Base-by-base conservation (phyloP, 2,797 vertebrate species). In the Pseudochromis fuscus region DNA sequence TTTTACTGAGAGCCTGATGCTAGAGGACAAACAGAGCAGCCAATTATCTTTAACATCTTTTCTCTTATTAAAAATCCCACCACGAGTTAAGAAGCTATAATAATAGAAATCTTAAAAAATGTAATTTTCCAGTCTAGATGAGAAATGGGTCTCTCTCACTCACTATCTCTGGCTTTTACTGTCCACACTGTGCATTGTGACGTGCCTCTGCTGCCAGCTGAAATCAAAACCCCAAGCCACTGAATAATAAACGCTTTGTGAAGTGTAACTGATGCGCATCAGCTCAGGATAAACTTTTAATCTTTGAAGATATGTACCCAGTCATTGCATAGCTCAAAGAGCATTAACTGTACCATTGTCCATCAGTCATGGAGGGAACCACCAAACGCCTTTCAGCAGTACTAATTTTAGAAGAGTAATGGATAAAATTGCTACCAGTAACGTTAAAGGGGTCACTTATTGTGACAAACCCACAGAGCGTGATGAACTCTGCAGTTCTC, bases 241-340 rank as follows among this genome's bases (percentile, higher is more conserved):
- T 79, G 72, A 83, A 87, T 83, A 85, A 90, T 84, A 91, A 83
- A 83, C 82, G 74, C 82, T 84, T 86, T 72, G 79, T 78, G 81
- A 89, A 90, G 91, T 84, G 79, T 88, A 88, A 86, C 80, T 73
- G 84, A 86, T 87, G 78, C 45, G 40, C 81, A 72, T 83, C 58
- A 72, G 59, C 76, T 86, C 57, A 65, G 77, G 45, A 67, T 84
- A 79, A 81, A 89, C 80, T 77, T 87, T 72, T 84, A 77, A 90
- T 85, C 72, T 81, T 48, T 75, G 42, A 71, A 71, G 57, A 81
- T 61, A 67, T 66, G 70, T 78, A 72, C 74, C 59, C 35, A 45
- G 68, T 42, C 57, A 58, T 67, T 50, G 64, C 59, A 69, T 45
- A 63, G 40, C 66, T 70, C 45, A 56, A 68, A 58, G 62, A 35